Evolutionary conservation across 2,888 invertebrate species (phyloP), one percentile per base, ranked within the genome.

Genomic region (Diplolepis rosae): DNA sequence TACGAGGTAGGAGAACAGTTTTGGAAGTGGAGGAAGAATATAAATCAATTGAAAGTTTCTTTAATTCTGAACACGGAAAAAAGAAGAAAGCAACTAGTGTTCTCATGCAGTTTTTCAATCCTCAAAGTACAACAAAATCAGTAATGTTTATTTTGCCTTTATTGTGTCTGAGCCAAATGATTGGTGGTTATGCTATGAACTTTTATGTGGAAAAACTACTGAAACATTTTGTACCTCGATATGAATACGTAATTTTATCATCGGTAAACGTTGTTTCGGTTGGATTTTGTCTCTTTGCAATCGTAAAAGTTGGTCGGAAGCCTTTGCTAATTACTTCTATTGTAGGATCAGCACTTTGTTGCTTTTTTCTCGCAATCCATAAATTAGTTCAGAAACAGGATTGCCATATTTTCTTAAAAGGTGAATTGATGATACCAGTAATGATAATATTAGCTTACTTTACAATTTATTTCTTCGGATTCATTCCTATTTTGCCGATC

Each of bases 401-500:
- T 24, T 22, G 13, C 15, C 2, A 39, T 9, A 69, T 65, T 22
- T 24, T 69, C 18, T 4, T 65, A 4, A 15, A 42, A 7, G 48
- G 66, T 7, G 61, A 70, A 11, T 27, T 42, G 6, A 22, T 71
- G 2, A 4, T 78, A 1, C 73, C 77, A 11, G 30, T 73, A 0
- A 11, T 42, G 2, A 39, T 80, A n/a, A 28, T 82, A 22, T 42
- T 56, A 4, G 6, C 79, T 2, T 82, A 83, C 67, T 80, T 79
- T 56, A 56, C 68, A 1, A 68, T 81, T 42, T 80, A 79, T 24
- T 74, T 77, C 0, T 56, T 80, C 13, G 81, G 80, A 3, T 39
- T 81, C 5, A 79, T 71, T 9, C 81, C 81, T 1, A 71, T 82
- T 13, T 13, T 81, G 28, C 81, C 82, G 1, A 70, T 81, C 11